phyloP scores from a whole-genome alignment of 2,888 invertebrate genomes.

The Hermaeophaga mercurialis region DNA sequence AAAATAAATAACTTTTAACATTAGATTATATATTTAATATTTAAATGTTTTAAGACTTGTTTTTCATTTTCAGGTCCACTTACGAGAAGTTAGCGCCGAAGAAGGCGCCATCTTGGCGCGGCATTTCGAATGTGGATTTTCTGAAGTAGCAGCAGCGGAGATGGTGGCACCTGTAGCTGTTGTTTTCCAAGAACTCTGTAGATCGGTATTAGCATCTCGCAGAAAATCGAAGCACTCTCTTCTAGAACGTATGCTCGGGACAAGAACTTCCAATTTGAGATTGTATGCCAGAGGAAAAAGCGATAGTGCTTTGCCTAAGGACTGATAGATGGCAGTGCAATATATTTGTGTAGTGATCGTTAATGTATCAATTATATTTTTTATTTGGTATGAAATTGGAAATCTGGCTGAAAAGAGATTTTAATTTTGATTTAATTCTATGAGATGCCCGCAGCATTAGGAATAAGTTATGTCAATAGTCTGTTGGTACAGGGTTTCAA shows the following conservation, averaged over 20 bases:
- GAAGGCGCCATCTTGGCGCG: constrained; percentile 89
- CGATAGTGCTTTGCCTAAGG: constrained; percentile 86
- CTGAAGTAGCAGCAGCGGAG: constrained; percentile 87
- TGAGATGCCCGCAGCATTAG: no score
- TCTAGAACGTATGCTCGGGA: constrained; percentile 81
- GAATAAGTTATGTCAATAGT: no score
- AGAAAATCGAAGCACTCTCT: constrained; percentile 85
- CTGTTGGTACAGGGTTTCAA: no score
- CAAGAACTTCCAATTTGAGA: constrained; percentile 68
- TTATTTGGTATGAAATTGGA: no score
- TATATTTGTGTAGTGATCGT: no score
- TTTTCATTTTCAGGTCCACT: constrained; percentile 67
- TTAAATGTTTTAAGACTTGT: no score
- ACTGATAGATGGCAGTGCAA: no score
- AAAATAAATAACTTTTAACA: no score
- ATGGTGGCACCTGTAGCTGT: constrained; percentile 84
- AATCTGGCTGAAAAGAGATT: no score
- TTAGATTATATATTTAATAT: no score
- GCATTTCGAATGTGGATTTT: constrained; percentile 86
- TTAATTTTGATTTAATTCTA: no score
- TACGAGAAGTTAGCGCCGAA: constrained; percentile 84
- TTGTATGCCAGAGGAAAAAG: constrained; percentile 87
- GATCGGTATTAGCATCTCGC: constrained; percentile 78
- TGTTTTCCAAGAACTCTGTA: constrained; percentile 81
- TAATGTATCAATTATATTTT: no score